These are phyloP conservation scores for Thaumatotibia leucotreta DNA, from an alignment of 1,140 invertebrate genomes.

Conservation along the genomic window DNA sequence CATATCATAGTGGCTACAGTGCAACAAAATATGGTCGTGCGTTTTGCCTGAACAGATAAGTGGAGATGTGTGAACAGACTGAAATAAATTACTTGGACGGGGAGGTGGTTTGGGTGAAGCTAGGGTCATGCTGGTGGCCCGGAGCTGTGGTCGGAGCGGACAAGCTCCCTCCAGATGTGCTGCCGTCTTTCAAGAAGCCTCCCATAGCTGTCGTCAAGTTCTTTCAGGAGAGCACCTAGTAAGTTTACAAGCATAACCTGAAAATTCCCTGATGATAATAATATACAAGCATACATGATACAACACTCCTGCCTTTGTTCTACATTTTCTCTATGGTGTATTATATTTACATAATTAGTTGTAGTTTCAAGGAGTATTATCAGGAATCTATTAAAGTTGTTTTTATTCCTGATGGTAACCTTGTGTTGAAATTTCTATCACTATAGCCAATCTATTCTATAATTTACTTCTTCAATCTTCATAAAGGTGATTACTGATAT, in stretches of 20 bases:
- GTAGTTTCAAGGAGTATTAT: background rate
- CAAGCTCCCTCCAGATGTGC: slow-evolving; percentile 79
- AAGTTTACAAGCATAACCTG: slow-evolving; percentile 68
- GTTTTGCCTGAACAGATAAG: slow-evolving; percentile 59
- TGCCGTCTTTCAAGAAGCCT: slow-evolving; percentile 81
- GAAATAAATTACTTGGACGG: slow-evolving; percentile 83
- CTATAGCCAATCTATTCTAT: background rate
- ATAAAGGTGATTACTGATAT: background rate
- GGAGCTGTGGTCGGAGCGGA: slow-evolving; percentile 82
- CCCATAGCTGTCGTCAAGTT: slow-evolving; percentile 88
- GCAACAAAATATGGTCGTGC: slow-evolving; percentile 71
- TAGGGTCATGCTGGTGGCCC: slow-evolving; percentile 87
- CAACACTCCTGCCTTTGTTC: slow-evolving; percentile 15
- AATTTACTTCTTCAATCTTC: background rate
- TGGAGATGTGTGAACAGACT: slow-evolving; percentile 72
- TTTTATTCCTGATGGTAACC: background rate
- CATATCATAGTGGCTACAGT: slow-evolving; percentile 52
- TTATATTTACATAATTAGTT: slow-evolving; percentile 22
- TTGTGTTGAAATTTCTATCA: too few species aligned
- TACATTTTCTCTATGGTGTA: slow-evolving; percentile 1
- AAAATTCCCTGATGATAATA: slow-evolving; percentile 12
- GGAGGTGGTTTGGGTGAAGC: slow-evolving; percentile 89
- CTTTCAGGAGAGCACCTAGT: slow-evolving; percentile 89
- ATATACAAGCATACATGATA: slow-evolving; percentile 15
- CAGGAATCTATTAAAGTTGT: background rate